Conservation (phyloP, 2,797 vertebrate genomes). For the Halcyon badia region DNA sequence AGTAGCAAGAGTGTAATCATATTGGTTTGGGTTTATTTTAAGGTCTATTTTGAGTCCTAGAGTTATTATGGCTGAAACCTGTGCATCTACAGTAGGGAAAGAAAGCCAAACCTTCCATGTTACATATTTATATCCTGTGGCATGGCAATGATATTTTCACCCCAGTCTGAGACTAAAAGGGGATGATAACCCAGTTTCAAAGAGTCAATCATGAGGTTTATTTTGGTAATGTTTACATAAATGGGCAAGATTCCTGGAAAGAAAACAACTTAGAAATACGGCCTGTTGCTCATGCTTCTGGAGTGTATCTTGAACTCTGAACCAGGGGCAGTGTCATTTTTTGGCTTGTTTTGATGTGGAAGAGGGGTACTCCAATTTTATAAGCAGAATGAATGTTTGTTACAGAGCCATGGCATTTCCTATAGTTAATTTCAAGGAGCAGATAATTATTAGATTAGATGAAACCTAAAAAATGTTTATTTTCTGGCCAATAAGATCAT, state of each 20-base stretch:
- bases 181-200: neutral
- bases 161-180: neutral
- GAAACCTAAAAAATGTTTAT: neutral
- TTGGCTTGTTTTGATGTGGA: neutral
- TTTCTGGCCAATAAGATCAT: neutral
- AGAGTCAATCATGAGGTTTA: neutral
- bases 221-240: neutral
- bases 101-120: neutral
- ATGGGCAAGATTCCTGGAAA: neutral
- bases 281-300: neutral
- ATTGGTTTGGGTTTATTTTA: neutral
- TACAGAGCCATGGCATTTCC: neutral
- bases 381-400: neutral
- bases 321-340: neutral
- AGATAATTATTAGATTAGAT: neutral
- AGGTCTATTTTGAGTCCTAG: neutral
- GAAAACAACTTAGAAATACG: neutral
- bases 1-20: neutral
- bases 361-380: neutral
- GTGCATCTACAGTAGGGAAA: neutral
- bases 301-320: neutral
- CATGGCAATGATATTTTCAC: neutral
- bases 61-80: neutral
- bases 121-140: neutral
- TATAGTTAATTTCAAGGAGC: neutral